These are phyloP conservation scores for Toxostoma redivivum DNA, from an alignment of 2,113 vertebrate genomes.

Conservation along the genomic window DNA sequence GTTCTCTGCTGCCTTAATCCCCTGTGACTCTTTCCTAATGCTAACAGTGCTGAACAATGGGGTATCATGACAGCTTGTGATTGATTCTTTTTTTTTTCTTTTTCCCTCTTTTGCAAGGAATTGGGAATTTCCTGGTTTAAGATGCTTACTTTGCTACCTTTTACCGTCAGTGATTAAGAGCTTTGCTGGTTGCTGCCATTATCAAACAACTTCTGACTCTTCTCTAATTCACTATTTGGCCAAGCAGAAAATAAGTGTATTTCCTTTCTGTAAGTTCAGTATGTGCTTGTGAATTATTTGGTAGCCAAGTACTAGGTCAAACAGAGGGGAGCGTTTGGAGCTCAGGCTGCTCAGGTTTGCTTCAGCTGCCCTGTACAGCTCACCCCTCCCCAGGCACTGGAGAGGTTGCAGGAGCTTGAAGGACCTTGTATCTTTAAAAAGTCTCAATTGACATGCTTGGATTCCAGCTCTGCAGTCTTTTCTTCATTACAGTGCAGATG, in stretches of 20 bases:
- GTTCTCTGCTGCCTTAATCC: constrained; percentile 17
- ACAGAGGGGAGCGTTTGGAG: neutral
- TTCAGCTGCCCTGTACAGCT: neutral
- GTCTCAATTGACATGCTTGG: neutral
- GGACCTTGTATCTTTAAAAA: neutral
- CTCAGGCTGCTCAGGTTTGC: neutral
- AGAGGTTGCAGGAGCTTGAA: neutral
- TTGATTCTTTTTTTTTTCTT: neutral
- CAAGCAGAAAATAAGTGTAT: neutral
- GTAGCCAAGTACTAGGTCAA: neutral
- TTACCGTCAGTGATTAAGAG: neutral
- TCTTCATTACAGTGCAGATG: neutral
- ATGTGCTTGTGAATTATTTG: neutral
- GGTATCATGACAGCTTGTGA: constrained; percentile 5
- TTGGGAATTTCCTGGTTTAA: neutral
- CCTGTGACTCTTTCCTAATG: constrained; percentile 22
- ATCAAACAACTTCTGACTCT: neutral
- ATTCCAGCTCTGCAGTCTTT: neutral
- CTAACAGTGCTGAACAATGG: constrained; percentile 44
- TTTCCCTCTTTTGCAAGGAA: neutral
- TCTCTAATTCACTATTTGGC: neutral
- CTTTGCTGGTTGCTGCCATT: neutral
- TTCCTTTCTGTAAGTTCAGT: neutral
- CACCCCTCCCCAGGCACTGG: neutral
- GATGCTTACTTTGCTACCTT: neutral